Percentiles rank a stretch among this genome's conserved stretches.
These are phyloP conservation scores for Orthosia cruda DNA, from an alignment of 2,888 invertebrate genomes.

Conservation along the genomic window DNA sequence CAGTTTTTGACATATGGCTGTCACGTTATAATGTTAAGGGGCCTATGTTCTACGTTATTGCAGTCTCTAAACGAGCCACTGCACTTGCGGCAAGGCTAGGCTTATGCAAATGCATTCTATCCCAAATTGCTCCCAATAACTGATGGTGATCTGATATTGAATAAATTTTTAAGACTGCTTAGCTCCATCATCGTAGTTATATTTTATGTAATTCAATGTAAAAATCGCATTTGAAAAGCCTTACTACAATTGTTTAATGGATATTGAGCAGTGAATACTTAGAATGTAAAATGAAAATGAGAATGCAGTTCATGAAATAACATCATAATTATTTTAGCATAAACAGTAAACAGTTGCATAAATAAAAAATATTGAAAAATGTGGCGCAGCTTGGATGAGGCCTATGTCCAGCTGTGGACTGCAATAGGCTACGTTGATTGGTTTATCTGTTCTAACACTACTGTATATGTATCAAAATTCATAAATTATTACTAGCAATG, in stretches of 20 bases:
- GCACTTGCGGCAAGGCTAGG: neutral
- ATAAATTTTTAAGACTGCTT: no score
- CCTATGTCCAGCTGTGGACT: neutral
- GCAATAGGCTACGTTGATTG: neutral
- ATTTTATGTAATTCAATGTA: neutral
- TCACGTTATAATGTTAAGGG: no score
- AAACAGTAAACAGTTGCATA: neutral
- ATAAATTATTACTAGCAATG: neutral
- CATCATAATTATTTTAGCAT: neutral
- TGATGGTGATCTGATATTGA: no score
- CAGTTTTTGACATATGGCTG: no score
- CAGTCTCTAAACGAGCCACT: neutral
- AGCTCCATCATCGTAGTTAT: neutral
- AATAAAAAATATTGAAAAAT: neutral
- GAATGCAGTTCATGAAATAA: neutral
- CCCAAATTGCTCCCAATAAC: neutral
- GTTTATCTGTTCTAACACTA: neutral
- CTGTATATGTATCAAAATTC: neutral
- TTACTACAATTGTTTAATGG: neutral
- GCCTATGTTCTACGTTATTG: no score
- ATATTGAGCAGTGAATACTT: neutral
- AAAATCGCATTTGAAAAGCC: neutral
- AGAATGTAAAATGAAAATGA: neutral
- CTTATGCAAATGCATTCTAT: neutral
- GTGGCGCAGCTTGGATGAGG: neutral